Evolutionary conservation across 2,797 vertebrate species (phyloP).

Genomic region (Protonibea diacanthus): DNA sequence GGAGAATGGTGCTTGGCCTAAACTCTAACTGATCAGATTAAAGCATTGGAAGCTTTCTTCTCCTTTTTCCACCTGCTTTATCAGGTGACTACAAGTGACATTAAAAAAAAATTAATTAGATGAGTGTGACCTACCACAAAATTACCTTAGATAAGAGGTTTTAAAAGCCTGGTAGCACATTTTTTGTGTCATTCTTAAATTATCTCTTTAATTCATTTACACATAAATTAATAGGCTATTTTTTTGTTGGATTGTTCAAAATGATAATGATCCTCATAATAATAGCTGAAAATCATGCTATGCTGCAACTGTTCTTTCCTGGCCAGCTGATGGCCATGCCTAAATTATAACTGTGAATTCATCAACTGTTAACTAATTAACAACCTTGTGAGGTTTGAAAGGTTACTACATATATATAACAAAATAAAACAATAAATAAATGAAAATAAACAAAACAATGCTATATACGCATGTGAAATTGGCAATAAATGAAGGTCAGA

Average conservation of each 20-base stretch:
- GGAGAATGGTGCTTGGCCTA: background rate
- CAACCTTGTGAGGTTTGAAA: background rate
- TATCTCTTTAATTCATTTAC: background rate
- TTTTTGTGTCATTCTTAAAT: slow-evolving; percentile 9
- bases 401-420: background rate
- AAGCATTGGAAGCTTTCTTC: background rate
- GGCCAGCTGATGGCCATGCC: background rate
- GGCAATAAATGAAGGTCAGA: slow-evolving; percentile 17
- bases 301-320: background rate
- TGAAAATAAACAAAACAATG: background rate
- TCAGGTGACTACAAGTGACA: background rate
- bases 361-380: background rate
- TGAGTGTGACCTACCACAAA: background rate
- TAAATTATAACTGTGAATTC: background rate
- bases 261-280: background rate
- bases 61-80: background rate
- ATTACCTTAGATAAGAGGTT: background rate
- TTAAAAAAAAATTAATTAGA: background rate
- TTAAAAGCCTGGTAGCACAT: background rate
- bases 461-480: slow-evolving; percentile 16
- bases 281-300: background rate
- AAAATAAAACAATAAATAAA: no score
- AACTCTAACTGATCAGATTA: background rate
- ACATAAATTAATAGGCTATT: background rate
- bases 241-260: background rate